Base-by-base conservation (phyloP, 2,113 vertebrate species). In the Paralichthys olivaceus region DNA sequence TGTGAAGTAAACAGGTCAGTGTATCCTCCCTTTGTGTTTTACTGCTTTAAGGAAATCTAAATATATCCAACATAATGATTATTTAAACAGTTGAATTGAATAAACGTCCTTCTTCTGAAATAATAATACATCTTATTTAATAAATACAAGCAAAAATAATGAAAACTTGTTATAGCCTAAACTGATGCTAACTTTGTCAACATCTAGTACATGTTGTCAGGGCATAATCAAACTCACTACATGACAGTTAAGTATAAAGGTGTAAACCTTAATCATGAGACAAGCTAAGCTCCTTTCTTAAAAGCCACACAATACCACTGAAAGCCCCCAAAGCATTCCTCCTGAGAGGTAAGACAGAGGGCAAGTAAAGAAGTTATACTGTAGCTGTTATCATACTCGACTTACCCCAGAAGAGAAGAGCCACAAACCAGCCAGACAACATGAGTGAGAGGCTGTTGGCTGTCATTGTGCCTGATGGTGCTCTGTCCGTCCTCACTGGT, bases 331-430 rank as follows among this genome's bases (percentile, higher is more conserved):
- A 20, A 60, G 61, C 75, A 74, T 87, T 87, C 66, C 71, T 82
- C 76, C 9, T 75, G 13, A 69, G 75, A 83, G 51, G 73, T 83
- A 68, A 87, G 79, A 32, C 1, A 34, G 23, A 83, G 81, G 75
- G 19, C 51, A 80, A 69, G 57, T 12, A 49, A 43, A 73, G 65
- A 34, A 55, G 51, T 54, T 69, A 56, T 6, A 49, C 45, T 19
- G 17, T 49, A 47, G 55, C 5, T 14, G 19, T 0, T 29, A 59
- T 72, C 40, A 80, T 2, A 77, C 29, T 49, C 49, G 72, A 92
- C 93, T 92, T 86, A 93, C 93, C 90, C 79, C 79, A 93, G 51
- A 90, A 66, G 55, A 92, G 75, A 77, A 90, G 60, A 66, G 64
- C 34, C 65, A 80, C 49, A 67, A 90, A 90, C 65, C 64, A 74